Conservation (phyloP, 2,797 vertebrate species). For the Sebastes iracundus region DNA sequence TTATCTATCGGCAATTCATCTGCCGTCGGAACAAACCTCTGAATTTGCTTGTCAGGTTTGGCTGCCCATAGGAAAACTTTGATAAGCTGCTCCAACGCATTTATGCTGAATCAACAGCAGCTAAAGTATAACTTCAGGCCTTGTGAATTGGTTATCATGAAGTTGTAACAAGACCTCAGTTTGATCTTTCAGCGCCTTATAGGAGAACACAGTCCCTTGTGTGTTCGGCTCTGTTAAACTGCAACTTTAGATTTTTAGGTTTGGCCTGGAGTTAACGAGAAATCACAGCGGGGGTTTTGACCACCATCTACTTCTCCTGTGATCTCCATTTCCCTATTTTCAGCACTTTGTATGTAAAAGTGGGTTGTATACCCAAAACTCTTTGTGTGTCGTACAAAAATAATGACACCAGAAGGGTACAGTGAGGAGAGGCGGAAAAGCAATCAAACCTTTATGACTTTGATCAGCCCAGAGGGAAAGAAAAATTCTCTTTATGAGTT, state of each 20-base stretch:
- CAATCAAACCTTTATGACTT: slow-evolving; percentile 21
- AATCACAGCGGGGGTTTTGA: slow-evolving; percentile 51
- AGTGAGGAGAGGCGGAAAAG: slow-evolving; percentile 7
- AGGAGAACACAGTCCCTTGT: slow-evolving; percentile 30
- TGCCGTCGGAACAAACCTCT: slow-evolving; percentile 12
- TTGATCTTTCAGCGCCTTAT: slow-evolving; percentile 43
- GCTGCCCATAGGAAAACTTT: slow-evolving; percentile 43
- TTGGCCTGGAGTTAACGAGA: slow-evolving; percentile 57
- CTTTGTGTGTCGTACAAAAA: background rate
- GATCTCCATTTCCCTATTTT: slow-evolving; percentile 30
- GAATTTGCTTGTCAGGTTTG: slow-evolving; percentile 31
- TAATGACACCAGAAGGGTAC: slow-evolving; percentile 20
- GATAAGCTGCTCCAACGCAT: slow-evolving; percentile 29
- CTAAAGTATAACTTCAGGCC: slow-evolving; percentile 50
- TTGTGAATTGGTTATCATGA: slow-evolving; percentile 52
- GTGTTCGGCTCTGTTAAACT: slow-evolving; percentile 57
- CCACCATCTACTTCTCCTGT: slow-evolving; percentile 26
- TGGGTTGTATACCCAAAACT: slow-evolving; percentile 11
- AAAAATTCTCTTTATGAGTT: slow-evolving; percentile 23
- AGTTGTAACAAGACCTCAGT: slow-evolving; percentile 50
- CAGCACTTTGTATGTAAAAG: slow-evolving; percentile 10
- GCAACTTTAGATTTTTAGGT: slow-evolving; percentile 46
- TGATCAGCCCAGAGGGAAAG: slow-evolving; percentile 28
- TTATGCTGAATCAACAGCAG: slow-evolving; percentile 62
- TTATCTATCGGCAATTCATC: slow-evolving; percentile 22